Base-by-base conservation (phyloP, 2,888 invertebrate species). In the Brenthis hecate region DNA sequence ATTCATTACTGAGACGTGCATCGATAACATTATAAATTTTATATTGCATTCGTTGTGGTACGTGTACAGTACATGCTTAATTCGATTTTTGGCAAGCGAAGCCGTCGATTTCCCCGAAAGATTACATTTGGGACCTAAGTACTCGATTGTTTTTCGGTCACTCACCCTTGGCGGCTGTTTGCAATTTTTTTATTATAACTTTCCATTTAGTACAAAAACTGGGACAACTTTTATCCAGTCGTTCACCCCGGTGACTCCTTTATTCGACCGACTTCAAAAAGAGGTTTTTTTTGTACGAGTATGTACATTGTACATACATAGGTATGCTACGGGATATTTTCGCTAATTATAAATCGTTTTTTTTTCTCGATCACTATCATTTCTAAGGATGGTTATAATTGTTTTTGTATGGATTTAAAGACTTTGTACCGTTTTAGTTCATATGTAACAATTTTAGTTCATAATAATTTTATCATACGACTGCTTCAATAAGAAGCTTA, bases 81-180 rank as follows among this genome's bases (percentile, higher is more conserved):
- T 76, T 79, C 75, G 78, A 86, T 89, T 91, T 90, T 92, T 91
- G 91, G 91, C 91, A 89, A 85, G 80, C 85, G 83, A 76, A 79
- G 84, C 83, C 84, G 81, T 78, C 75, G 86, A 84, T 85, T 91
- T 90, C 92, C 82, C 81, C 80, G 90, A 91, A 92, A 84, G 87
- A 90, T 90, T 87, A 84, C 86, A 83, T 87, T 90, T 82, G 82
- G 85, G 81, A 84, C 84, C 87, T 87, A 87, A 90, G 89, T 90
- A 86, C 86, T 81, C 83, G 89, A 89, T 91, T 92, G 89, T 90
- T 87, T 88, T 83, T 82, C 87, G 92, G 91, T 88, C 91, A 85
- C 70, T 88, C 82, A 86, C 89, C 91, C 80, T 75, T 65, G 73
- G 76, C 75, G 78, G 78, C 76, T 78, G 81, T 85, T 84, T 84